Evolutionary conservation across 1,140 invertebrate genomes (phyloP).

Genomic region (Anastrepha obliqua): DNA sequence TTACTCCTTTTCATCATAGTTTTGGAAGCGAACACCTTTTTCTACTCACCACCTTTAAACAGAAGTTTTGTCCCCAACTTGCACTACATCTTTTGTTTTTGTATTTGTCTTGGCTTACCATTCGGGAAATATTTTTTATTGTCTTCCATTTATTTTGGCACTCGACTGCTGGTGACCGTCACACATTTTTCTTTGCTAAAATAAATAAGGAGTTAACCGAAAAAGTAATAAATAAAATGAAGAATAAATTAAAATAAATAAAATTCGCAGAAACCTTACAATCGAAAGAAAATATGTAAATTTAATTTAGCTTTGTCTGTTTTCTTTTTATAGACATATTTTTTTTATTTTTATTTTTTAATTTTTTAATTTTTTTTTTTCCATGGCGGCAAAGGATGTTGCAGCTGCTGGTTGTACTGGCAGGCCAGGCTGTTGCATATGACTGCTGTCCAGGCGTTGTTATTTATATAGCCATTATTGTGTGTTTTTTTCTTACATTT

Average conservation of each 20-base stretch:
- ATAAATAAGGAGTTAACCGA: not conserved
- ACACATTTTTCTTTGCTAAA: not conserved
- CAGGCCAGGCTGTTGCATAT: not conserved
- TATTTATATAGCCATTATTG: slow-evolving; percentile 38
- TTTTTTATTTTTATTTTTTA: not conserved
- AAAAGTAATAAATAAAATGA: not conserved
- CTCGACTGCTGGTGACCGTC: not conserved
- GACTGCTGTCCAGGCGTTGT: slow-evolving; percentile 12
- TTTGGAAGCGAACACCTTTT: too few species aligned
- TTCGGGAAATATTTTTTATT: not conserved
- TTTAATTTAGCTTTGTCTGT: slow-evolving; percentile 25
- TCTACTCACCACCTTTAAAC: too few species aligned
- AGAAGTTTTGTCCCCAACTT: too few species aligned
- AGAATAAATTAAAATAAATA: slow-evolving; percentile 22
- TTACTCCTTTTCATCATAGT: too few species aligned
- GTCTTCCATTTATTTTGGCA: not conserved
- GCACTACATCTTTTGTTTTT: too few species aligned
- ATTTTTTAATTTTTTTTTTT: not conserved
- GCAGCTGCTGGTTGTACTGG: slow-evolving; percentile 20
- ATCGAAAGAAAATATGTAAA: slow-evolving; percentile 17
- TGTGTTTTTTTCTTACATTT: slow-evolving; percentile 6
- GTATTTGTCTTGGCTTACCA: too few species aligned
- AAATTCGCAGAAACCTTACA: not conserved
- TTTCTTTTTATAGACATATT: not conserved
- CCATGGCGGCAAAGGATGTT: not conserved